Conservation (phyloP, 2,888 invertebrate genomes). For the Allygus modestus region DNA sequence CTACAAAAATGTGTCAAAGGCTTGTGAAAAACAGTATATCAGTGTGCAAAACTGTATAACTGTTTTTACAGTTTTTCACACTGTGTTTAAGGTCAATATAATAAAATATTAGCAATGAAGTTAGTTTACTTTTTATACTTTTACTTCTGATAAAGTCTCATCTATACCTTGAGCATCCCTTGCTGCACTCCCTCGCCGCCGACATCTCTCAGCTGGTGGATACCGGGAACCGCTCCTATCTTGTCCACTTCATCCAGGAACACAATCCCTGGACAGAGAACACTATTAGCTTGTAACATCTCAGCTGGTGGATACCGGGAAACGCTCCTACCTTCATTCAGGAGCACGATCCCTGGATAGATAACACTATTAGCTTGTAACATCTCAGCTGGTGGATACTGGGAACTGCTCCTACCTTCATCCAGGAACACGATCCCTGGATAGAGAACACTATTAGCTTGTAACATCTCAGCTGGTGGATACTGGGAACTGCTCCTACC, state of each 20-base stretch:
- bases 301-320: constrained; percentile 93
- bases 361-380: no score
- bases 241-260: constrained; percentile 99
- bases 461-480: constrained; percentile 92
- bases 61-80: no score
- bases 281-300: no score
- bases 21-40: no score
- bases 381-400: constrained; percentile 93
- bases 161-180: constrained; percentile 87
- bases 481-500: constrained; percentile 98
- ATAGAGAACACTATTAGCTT: constrained; percentile 57
- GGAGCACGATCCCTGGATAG: no score
- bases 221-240: constrained; percentile 97
- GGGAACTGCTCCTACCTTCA: constrained; percentile 97
- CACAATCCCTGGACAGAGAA: constrained; percentile 85
- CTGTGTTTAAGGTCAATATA: no score
- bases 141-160: no score
- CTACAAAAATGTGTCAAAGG: no score
- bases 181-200: constrained; percentile 99
- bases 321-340: no score
- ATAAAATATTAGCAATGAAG: no score
- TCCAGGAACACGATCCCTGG: constrained; percentile 97
- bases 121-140: no score
- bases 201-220: constrained; percentile 95
- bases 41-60: no score